Conservation (phyloP, 2,888 invertebrate genomes). For the Oligia fasciuncula region DNA sequence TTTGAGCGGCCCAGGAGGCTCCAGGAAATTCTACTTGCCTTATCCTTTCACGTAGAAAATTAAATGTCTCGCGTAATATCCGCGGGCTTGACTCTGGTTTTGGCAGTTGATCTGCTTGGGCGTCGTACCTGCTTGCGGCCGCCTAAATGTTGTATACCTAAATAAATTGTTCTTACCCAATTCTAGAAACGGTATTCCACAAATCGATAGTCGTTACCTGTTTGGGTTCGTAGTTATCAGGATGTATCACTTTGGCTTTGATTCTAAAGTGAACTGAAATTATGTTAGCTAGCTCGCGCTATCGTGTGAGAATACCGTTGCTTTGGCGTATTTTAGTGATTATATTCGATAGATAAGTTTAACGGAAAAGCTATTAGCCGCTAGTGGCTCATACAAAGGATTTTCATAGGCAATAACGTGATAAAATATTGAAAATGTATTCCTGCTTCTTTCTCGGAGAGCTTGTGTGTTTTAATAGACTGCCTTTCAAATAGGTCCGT, state of each 20-base stretch:
- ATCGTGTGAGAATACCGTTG: slow-evolving; percentile 54
- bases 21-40: slow-evolving; percentile 85
- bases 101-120: slow-evolving; percentile 85
- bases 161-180: slow-evolving; percentile 65
- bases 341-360: slow-evolving; percentile 51
- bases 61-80: slow-evolving; percentile 89
- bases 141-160: slow-evolving; percentile 64
- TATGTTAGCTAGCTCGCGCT: slow-evolving; percentile 28
- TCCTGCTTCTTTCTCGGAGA: slow-evolving; percentile 9
- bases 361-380: slow-evolving; percentile 44
- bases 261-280: slow-evolving; percentile 49
- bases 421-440: slow-evolving; percentile 29
- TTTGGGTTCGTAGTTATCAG: slow-evolving; percentile 28
- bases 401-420: slow-evolving; percentile 33
- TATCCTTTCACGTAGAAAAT: slow-evolving; percentile 90
- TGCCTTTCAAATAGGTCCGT: neutral
- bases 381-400: slow-evolving; percentile 36
- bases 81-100: slow-evolving; percentile 82
- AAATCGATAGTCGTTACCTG: slow-evolving; percentile 49
- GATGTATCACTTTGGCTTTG: slow-evolving; percentile 29
- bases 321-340: slow-evolving; percentile 34
- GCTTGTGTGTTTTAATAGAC: neutral
- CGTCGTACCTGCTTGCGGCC: slow-evolving; percentile 68
- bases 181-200: slow-evolving; percentile 47
- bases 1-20: slow-evolving; percentile 81